These are phyloP conservation scores for Muraenolepis orangiensis DNA, from an alignment of 2,797 vertebrate species.

Conservation along the genomic window DNA sequence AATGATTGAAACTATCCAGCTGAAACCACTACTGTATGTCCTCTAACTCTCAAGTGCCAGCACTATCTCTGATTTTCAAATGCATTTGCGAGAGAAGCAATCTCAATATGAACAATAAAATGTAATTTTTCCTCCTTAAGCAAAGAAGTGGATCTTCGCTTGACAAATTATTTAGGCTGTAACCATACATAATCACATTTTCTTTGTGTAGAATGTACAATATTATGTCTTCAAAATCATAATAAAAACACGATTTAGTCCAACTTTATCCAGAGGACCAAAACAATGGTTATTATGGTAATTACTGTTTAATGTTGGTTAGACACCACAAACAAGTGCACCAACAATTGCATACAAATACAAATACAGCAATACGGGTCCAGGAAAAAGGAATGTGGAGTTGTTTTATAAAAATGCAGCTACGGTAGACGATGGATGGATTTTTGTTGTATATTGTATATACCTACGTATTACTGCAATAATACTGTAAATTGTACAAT, in stretches of 20 bases:
- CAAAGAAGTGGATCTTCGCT: constrained; percentile 28
- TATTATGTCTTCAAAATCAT: not conserved
- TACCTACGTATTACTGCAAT: too few relatives aligned
- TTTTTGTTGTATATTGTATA: too few relatives aligned
- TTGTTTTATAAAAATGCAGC: too few relatives aligned
- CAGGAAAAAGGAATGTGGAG: not conserved
- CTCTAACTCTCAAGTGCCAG: constrained; percentile 57
- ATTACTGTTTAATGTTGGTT: not conserved
- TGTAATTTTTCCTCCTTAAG: constrained; percentile 8
- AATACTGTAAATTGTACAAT: too few relatives aligned
- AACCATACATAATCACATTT: not conserved
- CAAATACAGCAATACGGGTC: too few relatives aligned
- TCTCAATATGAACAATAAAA: constrained; percentile 32
- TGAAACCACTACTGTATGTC: constrained; percentile 65
- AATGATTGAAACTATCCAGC: constrained; percentile 71
- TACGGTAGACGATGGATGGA: too few relatives aligned
- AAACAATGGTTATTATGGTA: not conserved
- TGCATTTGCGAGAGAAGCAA: constrained; percentile 40
- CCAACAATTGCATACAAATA: too few relatives aligned
- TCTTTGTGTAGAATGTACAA: not conserved
- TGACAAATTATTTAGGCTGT: constrained; percentile 20
- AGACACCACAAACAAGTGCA: not conserved
- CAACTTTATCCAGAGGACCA: not conserved
- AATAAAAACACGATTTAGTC: not conserved
- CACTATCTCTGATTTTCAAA: constrained; percentile 43